phyloP scores from a whole-genome alignment of 2,113 vertebrate species.

The Peucedramus taeniatus region DNA sequence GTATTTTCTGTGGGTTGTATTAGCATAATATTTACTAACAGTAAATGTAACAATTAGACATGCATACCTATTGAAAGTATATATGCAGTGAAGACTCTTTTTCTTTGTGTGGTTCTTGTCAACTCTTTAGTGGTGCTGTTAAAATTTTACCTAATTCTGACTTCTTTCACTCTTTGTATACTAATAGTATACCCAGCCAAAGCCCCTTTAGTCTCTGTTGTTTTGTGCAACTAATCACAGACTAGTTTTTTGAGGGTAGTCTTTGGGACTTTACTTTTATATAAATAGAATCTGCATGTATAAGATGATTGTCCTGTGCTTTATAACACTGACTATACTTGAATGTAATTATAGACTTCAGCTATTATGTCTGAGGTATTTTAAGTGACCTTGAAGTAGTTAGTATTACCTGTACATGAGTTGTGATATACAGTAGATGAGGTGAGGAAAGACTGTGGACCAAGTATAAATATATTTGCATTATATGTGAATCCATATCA shows the following conservation, averaged over 20 bases:
- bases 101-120: neutral
- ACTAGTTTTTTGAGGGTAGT: neutral
- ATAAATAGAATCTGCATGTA: neutral
- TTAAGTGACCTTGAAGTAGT: neutral
- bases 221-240: neutral
- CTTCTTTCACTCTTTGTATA: neutral
- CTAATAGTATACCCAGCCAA: neutral
- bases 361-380: neutral
- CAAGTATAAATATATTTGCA: neutral
- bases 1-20: neutral
- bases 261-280: neutral
- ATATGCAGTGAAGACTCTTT: neutral
- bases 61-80: neutral
- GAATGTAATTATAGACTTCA: neutral
- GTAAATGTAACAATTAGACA: neutral
- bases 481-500: neutral
- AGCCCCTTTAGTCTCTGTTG: neutral
- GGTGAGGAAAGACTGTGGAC: neutral
- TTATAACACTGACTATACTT: neutral
- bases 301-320: neutral
- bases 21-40: neutral
- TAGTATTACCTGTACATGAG: neutral
- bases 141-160: neutral
- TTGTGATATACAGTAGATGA: neutral
- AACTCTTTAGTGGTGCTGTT: neutral